Evolutionary conservation across 1,140 invertebrate genomes (phyloP).

Genomic region (Zaprionus lachaisei): DNA sequence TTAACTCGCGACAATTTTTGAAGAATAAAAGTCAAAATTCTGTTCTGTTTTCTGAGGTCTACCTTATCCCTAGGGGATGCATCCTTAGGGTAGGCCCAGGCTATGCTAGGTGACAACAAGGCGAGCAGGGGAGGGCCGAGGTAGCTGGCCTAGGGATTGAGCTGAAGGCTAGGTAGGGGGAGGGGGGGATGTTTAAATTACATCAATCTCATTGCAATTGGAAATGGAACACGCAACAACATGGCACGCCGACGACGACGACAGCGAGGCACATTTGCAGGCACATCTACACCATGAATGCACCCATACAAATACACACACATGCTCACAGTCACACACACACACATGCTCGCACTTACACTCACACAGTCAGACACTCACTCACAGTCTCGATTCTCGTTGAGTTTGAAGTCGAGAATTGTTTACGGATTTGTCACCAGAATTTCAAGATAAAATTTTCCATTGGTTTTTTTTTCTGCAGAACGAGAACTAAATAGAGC

Average conservation of each 20-base stretch:
- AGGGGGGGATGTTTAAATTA: neutral
- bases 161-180: too few species aligned
- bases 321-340: neutral
- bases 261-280: slow-evolving; percentile 4
- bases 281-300: neutral
- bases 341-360: neutral
- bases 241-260: neutral
- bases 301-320: slow-evolving; percentile 1
- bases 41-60: neutral
- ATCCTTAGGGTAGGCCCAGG: neutral
- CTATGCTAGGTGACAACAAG: neutral
- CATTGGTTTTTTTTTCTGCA: neutral
- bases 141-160: neutral
- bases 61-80: neutral
- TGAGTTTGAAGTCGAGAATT: slow-evolving; percentile 1
- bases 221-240: slow-evolving; percentile 1
- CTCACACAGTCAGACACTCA: neutral
- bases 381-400: neutral
- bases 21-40: slow-evolving; percentile 11
- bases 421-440: slow-evolving; percentile 2
- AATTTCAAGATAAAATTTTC: slow-evolving; percentile 1
- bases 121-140: neutral
- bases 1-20: slow-evolving; percentile 4
- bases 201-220: slow-evolving; percentile 10
- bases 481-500: neutral